Percentiles rank a stretch among this genome's conserved stretches.
Conservation (phyloP, 2,113 vertebrate species). For the Ammodramus savannarum region DNA sequence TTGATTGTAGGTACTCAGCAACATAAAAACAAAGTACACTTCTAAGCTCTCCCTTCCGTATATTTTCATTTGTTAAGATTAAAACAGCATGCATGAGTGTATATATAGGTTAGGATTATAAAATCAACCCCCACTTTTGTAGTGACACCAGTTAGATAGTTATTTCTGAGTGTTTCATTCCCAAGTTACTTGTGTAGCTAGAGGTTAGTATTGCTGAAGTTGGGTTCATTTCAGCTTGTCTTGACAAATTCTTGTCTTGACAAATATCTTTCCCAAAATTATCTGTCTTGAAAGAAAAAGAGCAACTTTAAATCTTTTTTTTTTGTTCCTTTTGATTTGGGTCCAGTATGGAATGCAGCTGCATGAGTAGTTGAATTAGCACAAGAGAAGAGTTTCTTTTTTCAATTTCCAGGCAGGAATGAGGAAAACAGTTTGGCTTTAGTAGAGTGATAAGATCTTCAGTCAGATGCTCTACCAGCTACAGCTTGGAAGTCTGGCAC, state of each 20-base stretch:
- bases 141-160: not conserved
- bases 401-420: not conserved
- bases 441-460: not conserved
- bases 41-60: not conserved
- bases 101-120: not conserved
- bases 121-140: not conserved
- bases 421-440: not conserved
- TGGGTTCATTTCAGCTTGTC: not conserved
- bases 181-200: not conserved
- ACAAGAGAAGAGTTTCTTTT: not conserved
- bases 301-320: not conserved
- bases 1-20: not conserved
- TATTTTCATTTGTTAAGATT: not conserved
- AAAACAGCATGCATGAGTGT: not conserved
- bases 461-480: not conserved
- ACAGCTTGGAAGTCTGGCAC: not conserved
- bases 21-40: not conserved
- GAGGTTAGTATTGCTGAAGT: not conserved
- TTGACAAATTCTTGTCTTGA: not conserved
- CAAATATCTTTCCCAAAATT: not conserved
- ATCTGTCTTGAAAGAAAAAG: not conserved
- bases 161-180: not conserved
- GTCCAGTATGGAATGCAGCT: not conserved
- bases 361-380: not conserved
- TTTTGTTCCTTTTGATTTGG: not conserved